phyloP scores from a whole-genome alignment of 1,140 invertebrate genomes.

The Papilio dardanus region DNA sequence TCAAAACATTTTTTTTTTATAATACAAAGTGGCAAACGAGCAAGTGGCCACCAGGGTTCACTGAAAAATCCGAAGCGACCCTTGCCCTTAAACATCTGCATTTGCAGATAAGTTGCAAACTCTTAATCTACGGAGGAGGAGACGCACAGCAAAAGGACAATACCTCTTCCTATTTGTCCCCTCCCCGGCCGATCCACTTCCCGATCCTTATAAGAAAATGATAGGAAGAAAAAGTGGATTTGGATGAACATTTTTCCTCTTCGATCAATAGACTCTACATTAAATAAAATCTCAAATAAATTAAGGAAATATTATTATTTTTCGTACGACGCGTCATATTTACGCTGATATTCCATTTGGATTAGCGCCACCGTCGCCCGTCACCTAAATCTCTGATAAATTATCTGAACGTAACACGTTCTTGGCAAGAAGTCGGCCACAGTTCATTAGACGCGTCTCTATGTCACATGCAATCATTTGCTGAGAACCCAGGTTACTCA shows the following conservation, averaged over 20 bases:
- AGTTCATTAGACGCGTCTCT: conserved; percentile 6
- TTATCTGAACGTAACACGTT: not conserved
- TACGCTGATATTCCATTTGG: conserved; percentile 13
- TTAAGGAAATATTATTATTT: not conserved
- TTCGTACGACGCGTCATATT: not conserved
- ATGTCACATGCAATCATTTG: conserved; percentile 14
- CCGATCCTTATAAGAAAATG: no score
- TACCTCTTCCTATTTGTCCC: no score
- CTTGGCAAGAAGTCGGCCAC: conserved; percentile 5
- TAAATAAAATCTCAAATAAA: not conserved
- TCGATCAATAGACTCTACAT: not conserved
- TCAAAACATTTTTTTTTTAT: no score
- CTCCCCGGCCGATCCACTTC: no score
- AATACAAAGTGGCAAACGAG: no score
- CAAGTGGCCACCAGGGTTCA: no score
- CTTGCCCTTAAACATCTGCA: no score
- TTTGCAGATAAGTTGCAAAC: no score
- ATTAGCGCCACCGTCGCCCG: conserved; percentile 8
- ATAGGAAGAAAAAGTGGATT: no score
- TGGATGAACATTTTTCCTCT: not conserved
- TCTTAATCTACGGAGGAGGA: no score
- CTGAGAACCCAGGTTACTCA: not conserved
- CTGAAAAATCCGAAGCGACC: no score
- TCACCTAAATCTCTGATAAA: conserved; percentile 22
- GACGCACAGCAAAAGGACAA: no score